These are phyloP conservation scores for Cephalopachus bancanus DNA, from an alignment of 2,797 vertebrate genomes.

Conservation along the genomic window DNA sequence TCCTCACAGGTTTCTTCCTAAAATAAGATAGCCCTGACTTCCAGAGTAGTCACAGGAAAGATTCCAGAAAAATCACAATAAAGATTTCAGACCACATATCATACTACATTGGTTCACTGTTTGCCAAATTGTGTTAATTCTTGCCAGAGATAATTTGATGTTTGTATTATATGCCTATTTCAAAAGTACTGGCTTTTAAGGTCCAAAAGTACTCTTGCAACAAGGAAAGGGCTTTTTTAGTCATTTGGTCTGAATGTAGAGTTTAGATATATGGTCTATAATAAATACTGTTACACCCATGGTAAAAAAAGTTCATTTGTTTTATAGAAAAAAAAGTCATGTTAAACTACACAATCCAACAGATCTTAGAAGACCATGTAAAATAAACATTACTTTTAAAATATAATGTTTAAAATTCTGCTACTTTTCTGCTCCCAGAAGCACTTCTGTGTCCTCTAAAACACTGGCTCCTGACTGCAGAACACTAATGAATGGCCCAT, in stretches of 20 bases:
- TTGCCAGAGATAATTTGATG: background rate
- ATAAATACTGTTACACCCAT: background rate
- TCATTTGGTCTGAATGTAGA: background rate
- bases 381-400: slow-evolving; percentile 55
- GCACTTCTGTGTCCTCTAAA: background rate
- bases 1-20: background rate
- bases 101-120: background rate
- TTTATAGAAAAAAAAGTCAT: slow-evolving; percentile 33
- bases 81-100: background rate
- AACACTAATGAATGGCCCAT: background rate
- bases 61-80: background rate
- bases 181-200: slow-evolving; percentile 48
- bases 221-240: background rate
- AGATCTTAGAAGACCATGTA: background rate
- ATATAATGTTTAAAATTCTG: background rate
- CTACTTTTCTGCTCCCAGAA: background rate
- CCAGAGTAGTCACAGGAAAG: background rate
- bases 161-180: background rate
- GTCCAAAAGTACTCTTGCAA: background rate
- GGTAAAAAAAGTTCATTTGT: slow-evolving; percentile 16
- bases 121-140: background rate
- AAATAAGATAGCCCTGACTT: background rate
- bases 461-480: background rate
- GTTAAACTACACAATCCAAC: background rate
- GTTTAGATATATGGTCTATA: background rate